These are phyloP conservation scores for Gambusia yucatana DNA, from an alignment of 2,797 vertebrate genomes.

Conservation along the genomic window DNA sequence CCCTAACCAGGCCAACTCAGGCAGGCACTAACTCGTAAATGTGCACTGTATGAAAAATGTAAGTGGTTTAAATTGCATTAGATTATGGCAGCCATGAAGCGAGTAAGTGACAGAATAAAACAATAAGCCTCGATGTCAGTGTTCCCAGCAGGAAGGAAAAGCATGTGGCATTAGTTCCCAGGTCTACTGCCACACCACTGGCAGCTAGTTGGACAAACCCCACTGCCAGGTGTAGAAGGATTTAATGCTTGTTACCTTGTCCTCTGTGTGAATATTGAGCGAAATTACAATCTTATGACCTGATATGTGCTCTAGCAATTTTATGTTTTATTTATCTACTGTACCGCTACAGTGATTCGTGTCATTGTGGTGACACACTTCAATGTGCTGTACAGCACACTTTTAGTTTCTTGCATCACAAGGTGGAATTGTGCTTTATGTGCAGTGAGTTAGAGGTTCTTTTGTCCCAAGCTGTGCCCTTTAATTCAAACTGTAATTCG, in stretches of 20 bases:
- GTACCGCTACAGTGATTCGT: constrained; percentile 57
- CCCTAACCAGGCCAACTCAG: constrained; percentile 72
- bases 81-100: constrained; percentile 74
- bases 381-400: constrained; percentile 65
- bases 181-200: constrained; percentile 23
- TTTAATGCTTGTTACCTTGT: constrained; percentile 71
- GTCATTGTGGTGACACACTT: constrained; percentile 50
- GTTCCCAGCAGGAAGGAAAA: constrained; percentile 34
- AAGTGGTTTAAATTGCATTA: constrained; percentile 80
- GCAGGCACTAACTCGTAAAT: constrained; percentile 76
- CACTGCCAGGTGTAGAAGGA: constrained; percentile 67
- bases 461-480: constrained; percentile 60
- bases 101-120: constrained; percentile 81
- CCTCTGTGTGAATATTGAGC: constrained; percentile 67
- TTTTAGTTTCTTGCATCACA: constrained; percentile 56
- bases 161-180: constrained; percentile 44
- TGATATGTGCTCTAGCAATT: constrained; percentile 55
- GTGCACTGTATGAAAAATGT: constrained; percentile 76
- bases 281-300: constrained; percentile 62
- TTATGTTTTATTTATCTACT: constrained; percentile 57
- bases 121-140: constrained; percentile 72
- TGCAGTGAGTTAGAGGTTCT: constrained; percentile 58
- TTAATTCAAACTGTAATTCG: constrained; percentile 63
- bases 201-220: constrained; percentile 57
- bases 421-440: constrained; percentile 49